These are phyloP conservation scores for Caenorhabditis tropicalis DNA, from an alignment of 1,140 invertebrate genomes.

Conservation along the genomic window DNA sequence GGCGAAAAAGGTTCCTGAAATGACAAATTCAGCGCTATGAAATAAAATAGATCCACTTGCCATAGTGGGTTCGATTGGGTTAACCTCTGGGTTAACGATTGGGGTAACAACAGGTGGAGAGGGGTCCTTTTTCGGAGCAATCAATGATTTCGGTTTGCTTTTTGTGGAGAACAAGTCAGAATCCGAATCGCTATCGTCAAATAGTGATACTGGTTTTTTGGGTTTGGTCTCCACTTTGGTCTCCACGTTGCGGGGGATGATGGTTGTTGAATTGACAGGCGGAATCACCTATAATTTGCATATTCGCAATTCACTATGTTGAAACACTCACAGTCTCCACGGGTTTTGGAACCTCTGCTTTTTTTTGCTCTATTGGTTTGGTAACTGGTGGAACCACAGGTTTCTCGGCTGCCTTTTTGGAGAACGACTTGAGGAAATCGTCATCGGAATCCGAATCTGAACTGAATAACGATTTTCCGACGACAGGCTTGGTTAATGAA, in stretches of 20 bases:
- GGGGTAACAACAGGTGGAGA: not conserved
- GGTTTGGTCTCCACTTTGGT: not conserved
- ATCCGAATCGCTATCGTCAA: slow-evolving; percentile 19
- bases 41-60: not conserved
- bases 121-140: not conserved
- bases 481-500: too few relatives aligned
- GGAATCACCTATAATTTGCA: not conserved
- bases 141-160: not conserved
- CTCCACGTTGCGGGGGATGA: not conserved
- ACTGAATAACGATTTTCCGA: not conserved
- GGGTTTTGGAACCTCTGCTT: not conserved
- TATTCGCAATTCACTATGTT: not conserved
- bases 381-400: not conserved
- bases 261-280: not conserved
- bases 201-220: not conserved
- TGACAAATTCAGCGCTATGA: not conserved
- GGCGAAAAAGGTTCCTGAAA: not conserved
- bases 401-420: not conserved
- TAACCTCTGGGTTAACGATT: not conserved
- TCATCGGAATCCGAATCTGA: slow-evolving; percentile 20
- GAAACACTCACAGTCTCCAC: not conserved
- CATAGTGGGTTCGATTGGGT: not conserved
- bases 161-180: not conserved
- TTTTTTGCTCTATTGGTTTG: not conserved
- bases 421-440: slow-evolving; percentile 9